Percentiles rank a stretch among this genome's conserved stretches.
Evolutionary conservation across 2,888 invertebrate genomes (phyloP).

Genomic region (Spatulosminthurus flaviceps): DNA sequence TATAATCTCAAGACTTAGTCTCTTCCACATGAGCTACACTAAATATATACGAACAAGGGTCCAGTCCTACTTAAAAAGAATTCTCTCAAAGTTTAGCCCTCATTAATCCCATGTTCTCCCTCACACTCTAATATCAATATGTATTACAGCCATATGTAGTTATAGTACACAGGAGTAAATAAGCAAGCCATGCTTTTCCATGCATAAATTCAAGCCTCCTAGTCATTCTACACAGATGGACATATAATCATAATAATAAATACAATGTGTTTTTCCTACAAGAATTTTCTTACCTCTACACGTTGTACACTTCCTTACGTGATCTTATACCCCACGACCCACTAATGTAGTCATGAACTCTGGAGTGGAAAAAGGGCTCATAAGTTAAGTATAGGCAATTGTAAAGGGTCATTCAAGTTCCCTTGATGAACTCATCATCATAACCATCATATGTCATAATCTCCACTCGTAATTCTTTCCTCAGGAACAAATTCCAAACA

Average conservation of each 20-base stretch:
- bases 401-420: constrained; percentile 47
- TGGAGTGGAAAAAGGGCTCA: too few species aligned
- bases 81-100: constrained; percentile 22
- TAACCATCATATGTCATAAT: constrained; percentile 61
- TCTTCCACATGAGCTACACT: not conserved
- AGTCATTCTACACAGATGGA: not conserved
- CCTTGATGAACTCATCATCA: constrained; percentile 62
- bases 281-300: too few species aligned
- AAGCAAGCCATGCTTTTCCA: not conserved
- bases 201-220: too few species aligned
- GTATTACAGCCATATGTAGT: not conserved
- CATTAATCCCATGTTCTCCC: constrained; percentile 30
- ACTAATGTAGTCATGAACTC: too few species aligned
- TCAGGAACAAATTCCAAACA: constrained; percentile 47
- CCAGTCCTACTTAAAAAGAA: constrained; percentile 5
- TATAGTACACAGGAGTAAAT: not conserved
- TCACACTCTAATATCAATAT: constrained; percentile 15
- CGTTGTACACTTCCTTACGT: too few species aligned
- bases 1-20: not conserved
- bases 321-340: too few species aligned
- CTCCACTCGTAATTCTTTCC: constrained; percentile 42
- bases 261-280: not conserved
- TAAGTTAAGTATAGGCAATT: constrained; percentile 12
- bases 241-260: not conserved
- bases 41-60: not conserved